Evolutionary conservation across 2,888 invertebrate genomes (phyloP), one percentile per base, ranked within the genome.

Genomic region (Noctua janthina): DNA sequence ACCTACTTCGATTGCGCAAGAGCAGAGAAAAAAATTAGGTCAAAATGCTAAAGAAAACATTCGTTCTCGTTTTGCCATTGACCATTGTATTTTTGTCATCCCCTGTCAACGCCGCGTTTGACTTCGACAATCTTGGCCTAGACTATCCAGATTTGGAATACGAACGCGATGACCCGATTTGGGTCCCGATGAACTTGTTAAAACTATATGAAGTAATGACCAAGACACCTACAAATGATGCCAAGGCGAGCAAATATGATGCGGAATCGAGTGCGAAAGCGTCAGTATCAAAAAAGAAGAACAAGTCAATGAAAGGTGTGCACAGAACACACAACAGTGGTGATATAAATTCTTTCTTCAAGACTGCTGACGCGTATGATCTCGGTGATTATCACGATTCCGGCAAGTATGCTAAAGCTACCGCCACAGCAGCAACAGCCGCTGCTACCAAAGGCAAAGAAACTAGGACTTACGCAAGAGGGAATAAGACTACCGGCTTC

Each of bases 401-500:
- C 56, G 95, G 96, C 59, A 87, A 94, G 4, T 97, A 96, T 78
- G 95, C 94, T 1, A 91, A 95, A 68, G 94, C 95, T 13, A 94
- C 97, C 90, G 94, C 95, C 3, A 90, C 94, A n/a, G 93, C 93
- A 2, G 94, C 93, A 15, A 94, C 94, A 70, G 95, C 94, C 1
- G 94, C 96, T 2, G 96, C 95, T 1, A 90, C 94, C 0, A 95
- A 93, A 69, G 97, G 95, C 51, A 95, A 95, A 49, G 95, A 96
- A 88, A 96, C 96, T 68, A 95, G 95, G 49, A 97, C 96, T 67
- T 97, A 97, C 88, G 96, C 94, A 87, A 97, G 97, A 90, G 97
- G 97, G 0, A 96, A 96, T 35, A 97, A 97, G 90, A 97, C 97
- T 0, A 95, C 96, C 87, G 97, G 97, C 5, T 97, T 96, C 91